Evolutionary conservation across 2,113 vertebrate species (phyloP).

Genomic region (Semnopithecus entellus): DNA sequence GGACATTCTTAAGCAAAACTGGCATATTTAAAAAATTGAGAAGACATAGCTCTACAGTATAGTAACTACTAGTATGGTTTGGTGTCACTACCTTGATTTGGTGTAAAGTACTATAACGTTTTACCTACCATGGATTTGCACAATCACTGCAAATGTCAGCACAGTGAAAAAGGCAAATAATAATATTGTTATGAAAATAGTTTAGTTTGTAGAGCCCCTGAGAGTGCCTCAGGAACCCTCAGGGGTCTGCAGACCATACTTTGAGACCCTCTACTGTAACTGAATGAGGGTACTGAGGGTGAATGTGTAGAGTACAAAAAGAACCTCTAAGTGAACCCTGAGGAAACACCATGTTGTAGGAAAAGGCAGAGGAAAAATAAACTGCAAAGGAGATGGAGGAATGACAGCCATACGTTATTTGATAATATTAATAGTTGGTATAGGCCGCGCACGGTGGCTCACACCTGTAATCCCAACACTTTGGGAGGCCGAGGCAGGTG

Average conservation of each 20-base stretch:
- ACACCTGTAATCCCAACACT: no score
- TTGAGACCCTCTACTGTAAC: background rate
- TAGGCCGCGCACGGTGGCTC: no score
- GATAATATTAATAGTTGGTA: background rate
- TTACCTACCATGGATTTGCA: background rate
- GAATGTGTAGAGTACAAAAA: constrained; percentile 12
- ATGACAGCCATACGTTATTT: background rate
- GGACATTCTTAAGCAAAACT: constrained; percentile 22
- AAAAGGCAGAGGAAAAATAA: background rate
- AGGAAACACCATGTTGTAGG: constrained; percentile 8
- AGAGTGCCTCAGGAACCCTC: background rate
- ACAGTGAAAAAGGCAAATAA: constrained; percentile 16
- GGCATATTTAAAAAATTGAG: background rate
- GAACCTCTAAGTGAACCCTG: background rate
- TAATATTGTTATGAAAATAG: constrained; percentile 16
- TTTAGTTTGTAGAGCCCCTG: background rate
- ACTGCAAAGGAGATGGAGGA: background rate
- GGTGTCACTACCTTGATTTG: background rate
- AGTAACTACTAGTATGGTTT: background rate
- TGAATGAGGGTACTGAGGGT: background rate
- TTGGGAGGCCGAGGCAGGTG: no score
- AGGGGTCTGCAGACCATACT: background rate
- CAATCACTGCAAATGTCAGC: background rate
- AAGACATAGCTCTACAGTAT: background rate
- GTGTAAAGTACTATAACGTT: background rate